Conservation (phyloP, 64 coral and sea anemone genomes). For the Trachythela sp. region DNA sequence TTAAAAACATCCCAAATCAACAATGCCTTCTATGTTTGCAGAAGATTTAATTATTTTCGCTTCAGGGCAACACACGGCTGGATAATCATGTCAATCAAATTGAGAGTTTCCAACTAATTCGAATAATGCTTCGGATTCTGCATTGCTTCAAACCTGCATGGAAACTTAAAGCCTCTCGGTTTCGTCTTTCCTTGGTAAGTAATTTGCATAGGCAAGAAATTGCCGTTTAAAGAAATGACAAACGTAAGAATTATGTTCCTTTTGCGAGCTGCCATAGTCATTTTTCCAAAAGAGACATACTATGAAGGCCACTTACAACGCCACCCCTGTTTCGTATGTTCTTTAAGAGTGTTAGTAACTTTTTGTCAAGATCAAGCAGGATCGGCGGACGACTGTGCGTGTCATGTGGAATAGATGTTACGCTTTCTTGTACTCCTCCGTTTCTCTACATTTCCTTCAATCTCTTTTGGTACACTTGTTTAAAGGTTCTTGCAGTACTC, state of each 20-base stretch:
- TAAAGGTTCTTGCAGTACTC: no score
- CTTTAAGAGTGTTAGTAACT: conserved; percentile 52
- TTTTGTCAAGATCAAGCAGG: conserved; percentile 59
- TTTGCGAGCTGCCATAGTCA: conserved; percentile 43
- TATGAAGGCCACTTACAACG: conserved; percentile 54
- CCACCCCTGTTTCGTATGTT: conserved; percentile 68
- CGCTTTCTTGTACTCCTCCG: no score
- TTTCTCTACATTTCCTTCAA: conserved; percentile 24
- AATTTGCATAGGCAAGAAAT: conserved; percentile 42
- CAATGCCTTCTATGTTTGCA: conserved; percentile 36
- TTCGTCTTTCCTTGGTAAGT: conserved; percentile 47
- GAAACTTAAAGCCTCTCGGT: conserved; percentile 47
- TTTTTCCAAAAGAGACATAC: conserved; percentile 44
- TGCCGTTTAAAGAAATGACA: conserved; percentile 36
- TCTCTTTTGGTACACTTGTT: conserved; percentile 41
- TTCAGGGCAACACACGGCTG: conserved; percentile 38
- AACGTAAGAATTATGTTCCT: conserved; percentile 46
- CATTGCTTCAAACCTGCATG: conserved; percentile 29
- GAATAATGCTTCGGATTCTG: conserved; percentile 45
- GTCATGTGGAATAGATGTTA: no score
- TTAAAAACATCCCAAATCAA: conserved; percentile 27
- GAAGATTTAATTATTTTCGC: conserved; percentile 45
- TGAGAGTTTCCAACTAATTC: conserved; percentile 45
- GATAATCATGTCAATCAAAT: conserved; percentile 26
- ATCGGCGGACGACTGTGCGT: conserved; percentile 33